phyloP scores from a whole-genome alignment of 2,113 vertebrate species.

The Seriola dumerili region DNA sequence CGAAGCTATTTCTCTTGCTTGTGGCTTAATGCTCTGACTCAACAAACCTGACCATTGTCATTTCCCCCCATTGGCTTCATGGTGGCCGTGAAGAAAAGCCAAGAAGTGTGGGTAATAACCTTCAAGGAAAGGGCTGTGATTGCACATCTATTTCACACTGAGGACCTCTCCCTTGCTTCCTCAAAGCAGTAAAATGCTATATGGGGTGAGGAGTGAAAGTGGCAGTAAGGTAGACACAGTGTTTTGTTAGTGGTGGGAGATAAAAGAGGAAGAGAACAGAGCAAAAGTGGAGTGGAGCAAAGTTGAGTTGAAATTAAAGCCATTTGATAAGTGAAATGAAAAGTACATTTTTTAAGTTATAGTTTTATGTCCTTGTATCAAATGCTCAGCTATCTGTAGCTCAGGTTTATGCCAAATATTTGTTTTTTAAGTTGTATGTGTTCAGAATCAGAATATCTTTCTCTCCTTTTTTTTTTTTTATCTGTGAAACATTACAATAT shows the following conservation, averaged over 20 bases:
- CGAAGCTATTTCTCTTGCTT: slow-evolving; percentile 80
- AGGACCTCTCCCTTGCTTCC: slow-evolving; percentile 72
- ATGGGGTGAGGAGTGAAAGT: slow-evolving; percentile 68
- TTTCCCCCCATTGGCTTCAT: slow-evolving; percentile 76
- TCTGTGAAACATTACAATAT: not conserved
- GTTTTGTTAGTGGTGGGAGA: slow-evolving; percentile 67
- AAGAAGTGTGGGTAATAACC: slow-evolving; percentile 83
- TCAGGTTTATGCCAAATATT: not conserved
- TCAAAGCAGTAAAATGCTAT: slow-evolving; percentile 73
- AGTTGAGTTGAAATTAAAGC: not conserved
- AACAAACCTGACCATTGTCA: slow-evolving; percentile 85
- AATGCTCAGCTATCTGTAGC: not conserved
- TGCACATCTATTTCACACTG: slow-evolving; percentile 82
- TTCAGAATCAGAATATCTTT: not conserved
- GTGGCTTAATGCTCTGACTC: slow-evolving; percentile 80
- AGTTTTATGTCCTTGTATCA: not conserved
- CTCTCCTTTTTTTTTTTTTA: not conserved
- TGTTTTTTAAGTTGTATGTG: no score
- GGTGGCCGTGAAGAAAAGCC: slow-evolving; percentile 77
- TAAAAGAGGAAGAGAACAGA: slow-evolving; percentile 50
- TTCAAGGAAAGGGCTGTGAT: slow-evolving; percentile 81
- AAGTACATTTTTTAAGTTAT: not conserved
- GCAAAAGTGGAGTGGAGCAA: not conserved
- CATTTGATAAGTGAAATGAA: not conserved
- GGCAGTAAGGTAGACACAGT: slow-evolving; percentile 54